phyloP scores from a whole-genome alignment of 2,888 invertebrate species.

The Ephialtes manifestator region DNA sequence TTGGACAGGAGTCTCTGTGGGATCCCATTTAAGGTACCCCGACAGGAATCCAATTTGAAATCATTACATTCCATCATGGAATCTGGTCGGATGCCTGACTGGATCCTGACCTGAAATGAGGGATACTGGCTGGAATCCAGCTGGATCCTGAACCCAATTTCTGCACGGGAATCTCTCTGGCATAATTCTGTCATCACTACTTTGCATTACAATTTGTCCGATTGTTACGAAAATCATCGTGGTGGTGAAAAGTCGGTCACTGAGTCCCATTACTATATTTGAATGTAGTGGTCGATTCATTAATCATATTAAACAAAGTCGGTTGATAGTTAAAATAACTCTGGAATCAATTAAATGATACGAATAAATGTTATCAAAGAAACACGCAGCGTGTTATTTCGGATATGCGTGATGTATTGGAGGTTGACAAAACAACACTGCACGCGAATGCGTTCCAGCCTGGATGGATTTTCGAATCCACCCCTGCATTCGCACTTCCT shows the following conservation, averaged over 20 bases:
- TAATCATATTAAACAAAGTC: background rate
- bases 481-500: background rate
- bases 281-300: background rate
- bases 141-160: no score
- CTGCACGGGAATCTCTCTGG: no score
- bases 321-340: background rate
- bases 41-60: no score
- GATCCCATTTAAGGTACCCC: no score
- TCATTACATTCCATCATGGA: no score
- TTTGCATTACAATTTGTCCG: background rate
- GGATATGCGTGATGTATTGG: background rate
- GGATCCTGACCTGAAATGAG: no score
- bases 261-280: background rate
- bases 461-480: conserved; percentile 52
- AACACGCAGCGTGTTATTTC: no score
- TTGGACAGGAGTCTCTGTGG: no score
- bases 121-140: no score
- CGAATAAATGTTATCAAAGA: background rate
- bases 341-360: background rate
- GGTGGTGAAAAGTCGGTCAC: background rate
- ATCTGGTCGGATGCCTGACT: no score
- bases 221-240: background rate
- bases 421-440: background rate
- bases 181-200: background rate
- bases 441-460: background rate